Base-by-base conservation (phyloP, 1,140 invertebrate species). In the Hesperophylax magnus region DNA sequence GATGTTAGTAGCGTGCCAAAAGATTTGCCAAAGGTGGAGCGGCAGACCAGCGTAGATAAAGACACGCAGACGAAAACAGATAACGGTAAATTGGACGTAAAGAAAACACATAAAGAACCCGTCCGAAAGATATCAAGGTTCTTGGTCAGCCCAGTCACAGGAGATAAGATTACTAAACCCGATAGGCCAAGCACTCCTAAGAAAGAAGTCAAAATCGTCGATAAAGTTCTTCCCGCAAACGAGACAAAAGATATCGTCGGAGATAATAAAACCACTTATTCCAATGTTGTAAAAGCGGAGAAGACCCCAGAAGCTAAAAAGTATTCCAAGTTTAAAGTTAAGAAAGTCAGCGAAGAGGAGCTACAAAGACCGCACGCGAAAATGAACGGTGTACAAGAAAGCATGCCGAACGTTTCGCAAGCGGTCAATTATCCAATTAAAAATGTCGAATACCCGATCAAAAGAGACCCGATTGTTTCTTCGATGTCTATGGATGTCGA, bases 131-230 rank as follows among this genome's bases (percentile, higher is more conserved):
- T 96, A 84, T 96, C 95, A 39, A 89, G 95, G 61, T 96, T 96
- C 88, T 90, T 95, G 86, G 94, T 96, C 71, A 96, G 94, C 88
- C 94, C 94, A 58, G 94, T 95, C 94, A 88, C 94, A 94, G 61
- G 94, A 95, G 88, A 91, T 85, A 88, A 86, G 71, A 87, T 87
- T 77, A 86, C 87, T 61, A 85, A 56, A 20, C 52, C 74, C 0
- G 78, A 79, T 18, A 27, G 31, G 52, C 31, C 80, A 85, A 5
- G 83, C 83, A 11, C 69, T 15, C 71, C 31, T 14, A 76, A 76
- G 20, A 76, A 76, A 60, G 74, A 60, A 53, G 56, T n/a, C 72
- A 31, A 34, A 14, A 56, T 56, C 17, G 20, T n/a, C 15, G 47
- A 56, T 17, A 47, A 22, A 80, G 58, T 78, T 67, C 17, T 81